phyloP scores from a whole-genome alignment of 2,797 vertebrate genomes.

The Tangara arthus region DNA sequence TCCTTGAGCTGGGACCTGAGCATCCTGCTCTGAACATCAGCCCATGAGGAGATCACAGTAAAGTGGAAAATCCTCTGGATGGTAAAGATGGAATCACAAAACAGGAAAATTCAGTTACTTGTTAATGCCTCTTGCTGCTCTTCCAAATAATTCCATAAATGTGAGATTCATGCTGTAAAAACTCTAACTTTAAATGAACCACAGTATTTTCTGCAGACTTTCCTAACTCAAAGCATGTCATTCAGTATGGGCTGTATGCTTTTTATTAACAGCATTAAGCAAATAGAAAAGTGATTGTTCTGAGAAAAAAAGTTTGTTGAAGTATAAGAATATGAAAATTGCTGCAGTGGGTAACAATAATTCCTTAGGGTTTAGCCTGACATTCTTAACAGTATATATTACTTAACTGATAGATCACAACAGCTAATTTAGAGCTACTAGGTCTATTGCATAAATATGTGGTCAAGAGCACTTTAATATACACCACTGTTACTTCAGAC shows the following conservation, averaged over 20 bases:
- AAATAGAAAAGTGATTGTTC: not conserved
- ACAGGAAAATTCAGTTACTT: not conserved
- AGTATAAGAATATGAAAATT: not conserved
- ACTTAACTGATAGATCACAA: not conserved
- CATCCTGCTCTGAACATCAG: not conserved
- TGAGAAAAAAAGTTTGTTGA: not conserved
- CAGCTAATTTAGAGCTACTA: not conserved
- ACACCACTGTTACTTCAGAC: not conserved
- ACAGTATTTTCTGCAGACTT: not conserved
- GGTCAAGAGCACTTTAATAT: not conserved
- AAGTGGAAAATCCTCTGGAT: not conserved
- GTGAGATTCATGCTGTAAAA: not conserved
- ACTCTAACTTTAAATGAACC: not conserved
- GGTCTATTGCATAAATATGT: not conserved
- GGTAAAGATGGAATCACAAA: not conserved
- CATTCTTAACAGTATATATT: not conserved
- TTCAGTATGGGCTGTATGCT: not conserved
- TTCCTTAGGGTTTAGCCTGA: not conserved
- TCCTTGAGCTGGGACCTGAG: not conserved
- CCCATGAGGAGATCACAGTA: not conserved
- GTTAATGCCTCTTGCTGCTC: not conserved
- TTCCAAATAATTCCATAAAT: not conserved
- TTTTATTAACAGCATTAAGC: not conserved
- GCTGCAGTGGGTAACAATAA: not conserved
- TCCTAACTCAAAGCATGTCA: not conserved